Base-by-base conservation (phyloP, 2,888 invertebrate genomes). In the Diadromus collaris region DNA sequence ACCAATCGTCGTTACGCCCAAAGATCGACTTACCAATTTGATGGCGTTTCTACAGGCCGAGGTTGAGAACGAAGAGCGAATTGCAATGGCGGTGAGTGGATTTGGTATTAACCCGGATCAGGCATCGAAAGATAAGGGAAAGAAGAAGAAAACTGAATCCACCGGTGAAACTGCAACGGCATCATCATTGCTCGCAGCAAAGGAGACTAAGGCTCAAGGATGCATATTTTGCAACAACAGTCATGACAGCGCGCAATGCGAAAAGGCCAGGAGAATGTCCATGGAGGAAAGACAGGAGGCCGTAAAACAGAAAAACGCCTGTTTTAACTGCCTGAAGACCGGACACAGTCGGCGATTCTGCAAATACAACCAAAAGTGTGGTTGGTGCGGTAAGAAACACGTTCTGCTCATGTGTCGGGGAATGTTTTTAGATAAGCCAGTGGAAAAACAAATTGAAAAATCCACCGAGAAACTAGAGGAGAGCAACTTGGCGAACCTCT, bases 181-280 rank as follows among this genome's bases (percentile, higher is more conserved):
- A 6, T 56, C 73, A 27, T 64, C 69, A 48, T 58, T 81, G 2
- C 56, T 82, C 13, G n/a, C 74, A 9, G 29, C 75, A 10, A 76
- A 70, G 72, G 34, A 60, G 29, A 44, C 32, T 6, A 60, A 77
- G 65, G 21, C 21, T 2, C 4, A n/a, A 54, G 6, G 32, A 41
- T 85, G 85, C 78, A 84, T 87, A 54, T 86, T 87, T 82, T 86
- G 85, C 73, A 64, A 29, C 24, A 81, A 78, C 19, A 61, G 79
- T 19, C 80, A 81, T 78, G 76, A 82, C 38, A 83, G 82, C 70
- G 7, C 78, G 41, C 16, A 27, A 16, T 83, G 81, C 41, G 79
- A 82, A 54, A 74, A 78, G 48, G 80, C 84, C 9, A 78, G 82
- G 54, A 82, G 73, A 46, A 54, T 86, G 38, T 64, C 84, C 3